Conservation (phyloP, 2,113 vertebrate species). For the Corvus cornix region DNA sequence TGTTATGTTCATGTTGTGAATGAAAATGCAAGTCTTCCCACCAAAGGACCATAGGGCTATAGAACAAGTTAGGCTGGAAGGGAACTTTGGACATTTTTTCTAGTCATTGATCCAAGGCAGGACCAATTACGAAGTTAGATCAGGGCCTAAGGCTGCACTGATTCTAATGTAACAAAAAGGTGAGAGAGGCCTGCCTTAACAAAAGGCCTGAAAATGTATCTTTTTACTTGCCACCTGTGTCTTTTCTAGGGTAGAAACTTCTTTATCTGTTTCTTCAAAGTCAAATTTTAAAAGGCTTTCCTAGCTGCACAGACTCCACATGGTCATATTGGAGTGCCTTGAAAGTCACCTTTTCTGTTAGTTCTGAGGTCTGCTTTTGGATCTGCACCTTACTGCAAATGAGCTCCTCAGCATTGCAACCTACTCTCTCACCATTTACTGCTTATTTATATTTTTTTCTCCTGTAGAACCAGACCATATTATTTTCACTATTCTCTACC, state of each 20-base stretch:
- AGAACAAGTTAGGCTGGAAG: not conserved
- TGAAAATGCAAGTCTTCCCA: not conserved
- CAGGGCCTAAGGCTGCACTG: not conserved
- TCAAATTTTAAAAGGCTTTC: not conserved
- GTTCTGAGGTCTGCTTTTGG: not conserved
- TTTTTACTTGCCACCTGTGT: not conserved
- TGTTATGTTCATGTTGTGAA: not conserved
- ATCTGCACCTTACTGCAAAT: not conserved
- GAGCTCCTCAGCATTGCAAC: not conserved
- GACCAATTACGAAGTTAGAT: not conserved
- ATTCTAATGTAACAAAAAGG: not conserved
- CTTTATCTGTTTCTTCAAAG: not conserved
- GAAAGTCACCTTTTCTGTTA: not conserved
- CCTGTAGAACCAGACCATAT: not conserved
- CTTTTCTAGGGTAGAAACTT: not conserved
- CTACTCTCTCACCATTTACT: not conserved
- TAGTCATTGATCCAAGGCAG: not conserved
- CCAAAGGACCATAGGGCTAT: not conserved
- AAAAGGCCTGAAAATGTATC: not conserved
- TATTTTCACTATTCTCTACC: not conserved
- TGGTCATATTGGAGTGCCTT: not conserved
- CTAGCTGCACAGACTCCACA: not conserved
- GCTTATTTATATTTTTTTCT: not conserved
- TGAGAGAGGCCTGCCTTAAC: not conserved
- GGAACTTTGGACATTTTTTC: not conserved